These are phyloP conservation scores for Rhamnusium bicolor DNA, from an alignment of 2,888 invertebrate species.

Conservation along the genomic window DNA sequence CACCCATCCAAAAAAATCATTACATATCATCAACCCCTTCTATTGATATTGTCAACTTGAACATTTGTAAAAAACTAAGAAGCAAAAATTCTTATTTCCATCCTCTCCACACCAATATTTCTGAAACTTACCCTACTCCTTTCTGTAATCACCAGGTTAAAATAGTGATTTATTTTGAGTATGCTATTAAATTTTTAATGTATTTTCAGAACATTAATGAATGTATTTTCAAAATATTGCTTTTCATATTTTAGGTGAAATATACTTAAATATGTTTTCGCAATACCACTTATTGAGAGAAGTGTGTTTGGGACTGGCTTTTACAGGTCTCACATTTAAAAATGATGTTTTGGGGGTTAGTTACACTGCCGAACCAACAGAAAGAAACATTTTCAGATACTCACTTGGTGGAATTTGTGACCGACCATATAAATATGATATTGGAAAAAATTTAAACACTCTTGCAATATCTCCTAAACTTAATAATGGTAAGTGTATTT, in stretches of 20 bases:
- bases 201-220: too few species aligned
- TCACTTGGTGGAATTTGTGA: conserved; percentile 73
- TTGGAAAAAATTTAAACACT: conserved; percentile 37
- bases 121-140: too few species aligned
- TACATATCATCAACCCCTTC: too few species aligned
- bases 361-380: conserved; percentile 67
- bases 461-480: conserved; percentile 35
- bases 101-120: too few species aligned
- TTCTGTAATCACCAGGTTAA: too few species aligned
- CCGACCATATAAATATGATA: conserved; percentile 58
- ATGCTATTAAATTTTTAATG: too few species aligned
- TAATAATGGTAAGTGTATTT: conserved; percentile 23
- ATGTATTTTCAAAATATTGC: too few species aligned
- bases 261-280: conserved; percentile 56
- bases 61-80: too few species aligned
- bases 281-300: conserved; percentile 71
- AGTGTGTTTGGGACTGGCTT: conserved; percentile 73
- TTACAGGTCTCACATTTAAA: conserved; percentile 73
- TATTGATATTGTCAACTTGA: too few species aligned
- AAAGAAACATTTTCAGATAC: conserved; percentile 56
- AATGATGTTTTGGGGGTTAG: conserved; percentile 68
- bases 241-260: conserved; percentile 33
- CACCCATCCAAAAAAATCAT: too few species aligned
- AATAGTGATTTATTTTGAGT: too few species aligned
- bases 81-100: too few species aligned